A percentile compares a stretch with the other conserved stretches of the same genome.
These are phyloP conservation scores for Typhlichthys subterraneus DNA, from an alignment of 2,797 vertebrate genomes.

Conservation along the genomic window DNA sequence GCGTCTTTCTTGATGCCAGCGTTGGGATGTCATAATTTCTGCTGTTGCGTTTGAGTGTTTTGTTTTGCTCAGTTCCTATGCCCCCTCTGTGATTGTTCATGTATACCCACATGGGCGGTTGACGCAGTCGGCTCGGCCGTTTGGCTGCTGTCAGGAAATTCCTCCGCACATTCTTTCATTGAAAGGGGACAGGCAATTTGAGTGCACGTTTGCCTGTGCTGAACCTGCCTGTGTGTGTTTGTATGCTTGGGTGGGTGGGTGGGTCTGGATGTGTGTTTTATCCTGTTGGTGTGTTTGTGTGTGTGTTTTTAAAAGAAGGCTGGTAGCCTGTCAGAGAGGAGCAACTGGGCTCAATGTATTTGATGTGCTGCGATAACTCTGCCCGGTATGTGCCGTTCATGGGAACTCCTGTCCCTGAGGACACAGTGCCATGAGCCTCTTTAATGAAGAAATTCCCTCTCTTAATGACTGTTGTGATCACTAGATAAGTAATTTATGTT, in stretches of 20 bases:
- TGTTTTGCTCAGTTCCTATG: slow-evolving; percentile 36
- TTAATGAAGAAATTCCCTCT: slow-evolving; percentile 75
- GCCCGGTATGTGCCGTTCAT: slow-evolving; percentile 77
- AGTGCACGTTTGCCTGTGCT: slow-evolving; percentile 38
- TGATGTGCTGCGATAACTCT: slow-evolving; percentile 77
- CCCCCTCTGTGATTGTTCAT: slow-evolving; percentile 14
- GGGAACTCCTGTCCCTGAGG: slow-evolving; percentile 78
- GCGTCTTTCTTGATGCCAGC: slow-evolving; percentile 23
- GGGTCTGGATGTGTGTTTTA: slow-evolving; percentile 37
- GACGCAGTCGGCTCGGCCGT: slow-evolving; percentile 38
- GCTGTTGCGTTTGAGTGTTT: slow-evolving; percentile 19
- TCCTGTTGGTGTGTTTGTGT: slow-evolving; percentile 34
- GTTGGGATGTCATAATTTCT: slow-evolving; percentile 32
- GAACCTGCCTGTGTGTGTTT: slow-evolving; percentile 8
- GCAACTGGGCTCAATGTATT: slow-evolving; percentile 63
- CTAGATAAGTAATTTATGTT: no score
- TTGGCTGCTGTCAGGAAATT: slow-evolving; percentile 69
- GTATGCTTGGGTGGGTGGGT: slow-evolving; percentile 12
- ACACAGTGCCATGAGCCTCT: slow-evolving; percentile 65
- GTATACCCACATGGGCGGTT: slow-evolving; percentile 42
- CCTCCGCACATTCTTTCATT: slow-evolving; percentile 62
- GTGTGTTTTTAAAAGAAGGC: slow-evolving; percentile 28
- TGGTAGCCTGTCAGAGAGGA: slow-evolving; percentile 49
- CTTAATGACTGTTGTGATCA: slow-evolving; percentile 59
- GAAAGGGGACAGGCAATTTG: slow-evolving; percentile 54